Conservation (phyloP, 2,888 invertebrate genomes). For the Ectemnius cavifrons region DNA sequence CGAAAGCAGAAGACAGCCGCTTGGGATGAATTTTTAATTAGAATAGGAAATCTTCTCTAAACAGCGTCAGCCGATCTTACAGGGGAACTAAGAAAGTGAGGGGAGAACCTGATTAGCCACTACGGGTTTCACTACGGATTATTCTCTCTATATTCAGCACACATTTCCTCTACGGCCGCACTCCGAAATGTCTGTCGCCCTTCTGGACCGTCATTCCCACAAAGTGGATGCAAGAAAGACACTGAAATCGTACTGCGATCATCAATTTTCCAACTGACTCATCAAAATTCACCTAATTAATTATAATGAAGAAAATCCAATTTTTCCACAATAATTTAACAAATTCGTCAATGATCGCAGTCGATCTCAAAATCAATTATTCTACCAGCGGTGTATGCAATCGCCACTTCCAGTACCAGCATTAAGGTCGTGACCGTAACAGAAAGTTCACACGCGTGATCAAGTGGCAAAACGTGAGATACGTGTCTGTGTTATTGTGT, state of each 20-base stretch:
- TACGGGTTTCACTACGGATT: constrained; percentile 61
- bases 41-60: too few species aligned
- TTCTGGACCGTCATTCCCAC: not conserved
- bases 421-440: constrained; percentile 7
- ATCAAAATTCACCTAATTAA: too few species aligned
- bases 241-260: constrained; percentile 7
- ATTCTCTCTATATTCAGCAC: constrained; percentile 55
- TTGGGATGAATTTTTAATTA: not conserved
- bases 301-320: too few species aligned
- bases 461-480: not conserved
- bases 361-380: not conserved
- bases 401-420: constrained; percentile 58
- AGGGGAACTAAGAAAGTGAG: constrained; percentile 5
- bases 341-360: not conserved
- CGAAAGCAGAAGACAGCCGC: too few species aligned
- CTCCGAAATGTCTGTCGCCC: constrained; percentile 50
- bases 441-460: constrained; percentile 3
- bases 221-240: constrained; percentile 7
- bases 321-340: too few species aligned
- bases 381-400: constrained; percentile 4
- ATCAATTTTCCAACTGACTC: not conserved
- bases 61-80: constrained; percentile 40
- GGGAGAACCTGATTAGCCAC: constrained; percentile 32
- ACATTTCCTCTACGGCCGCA: constrained; percentile 59
- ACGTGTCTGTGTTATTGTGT: too few species aligned